Base-by-base conservation (phyloP, 2,797 vertebrate genomes). In the Bradypus variegatus region DNA sequence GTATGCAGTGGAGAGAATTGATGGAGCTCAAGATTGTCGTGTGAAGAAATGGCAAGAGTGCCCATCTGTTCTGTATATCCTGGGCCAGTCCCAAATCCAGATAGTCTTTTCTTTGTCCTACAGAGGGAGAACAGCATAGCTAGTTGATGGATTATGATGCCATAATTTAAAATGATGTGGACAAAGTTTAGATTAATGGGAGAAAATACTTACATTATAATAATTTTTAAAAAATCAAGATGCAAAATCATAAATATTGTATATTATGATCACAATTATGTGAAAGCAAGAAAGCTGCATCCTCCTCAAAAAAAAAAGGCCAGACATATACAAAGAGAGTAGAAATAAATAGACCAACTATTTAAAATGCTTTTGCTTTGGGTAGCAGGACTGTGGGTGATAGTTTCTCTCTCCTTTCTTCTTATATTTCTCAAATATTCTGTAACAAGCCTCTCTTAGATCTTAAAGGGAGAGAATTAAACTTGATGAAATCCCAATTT, bases 291-390 rank as follows among this genome's bases (percentile, higher is more conserved):
- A 89, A 86, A 72, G 33, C 10, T 7, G 55, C 70, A 6, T 19
- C 27, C 29, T 15, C 38, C 27, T 16, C 2, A 5, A 18, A 5
- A 38, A 4, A 38, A 58, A 85, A 88, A 62, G 27, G 6, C n/a
- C 33, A 94, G 69, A 16, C n/a, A 29, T 92, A 62, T 79, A 29
- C 27, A 77, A 86, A 90, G 58, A 45, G 31, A 88, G 45, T 64
- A 38, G 25, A 86, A 65, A 14, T 86, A 86, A 93, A 70, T 81
- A 76, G 75, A 78, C 38, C 80, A 93, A 53, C 45, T 75, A 15
- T 92, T 91, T 64, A 50, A 81, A 92, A 67, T 90, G 18, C 13
- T 87, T 92, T 95, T 75, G n/a, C 55, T 88, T 83, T 93, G 48
- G 21, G 8, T 78, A 80, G 23, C 55, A 77, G 50, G 18, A 76